Percentiles rank a stretch among this genome's conserved stretches.
phyloP scores from a whole-genome alignment of 2,113 vertebrate species.

The Zonotrichia leucophrys region DNA sequence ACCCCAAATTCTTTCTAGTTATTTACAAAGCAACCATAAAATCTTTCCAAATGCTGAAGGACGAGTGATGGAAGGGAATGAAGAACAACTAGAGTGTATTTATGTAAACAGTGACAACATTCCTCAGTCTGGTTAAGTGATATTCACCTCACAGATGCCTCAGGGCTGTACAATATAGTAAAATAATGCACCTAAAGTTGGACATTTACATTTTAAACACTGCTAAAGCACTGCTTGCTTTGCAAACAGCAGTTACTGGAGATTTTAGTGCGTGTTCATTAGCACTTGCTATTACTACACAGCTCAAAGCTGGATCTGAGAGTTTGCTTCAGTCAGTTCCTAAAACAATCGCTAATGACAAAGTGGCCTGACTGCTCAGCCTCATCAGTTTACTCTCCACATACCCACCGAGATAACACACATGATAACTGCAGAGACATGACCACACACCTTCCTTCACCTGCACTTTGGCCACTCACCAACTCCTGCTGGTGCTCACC shows the following conservation, averaged over 20 bases:
- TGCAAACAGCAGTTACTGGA: not conserved
- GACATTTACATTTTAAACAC: not conserved
- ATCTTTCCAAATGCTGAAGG: not conserved
- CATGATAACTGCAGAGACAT: not conserved
- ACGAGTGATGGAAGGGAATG: not conserved
- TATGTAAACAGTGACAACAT: not conserved
- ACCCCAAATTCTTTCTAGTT: not conserved
- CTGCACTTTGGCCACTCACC: constrained; percentile 24
- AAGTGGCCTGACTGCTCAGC: not conserved
- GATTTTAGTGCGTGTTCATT: not conserved
- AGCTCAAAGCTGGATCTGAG: not conserved
- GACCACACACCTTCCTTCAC: not conserved
- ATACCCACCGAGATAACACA: not conserved
- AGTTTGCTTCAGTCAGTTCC: not conserved
- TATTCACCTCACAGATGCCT: not conserved
- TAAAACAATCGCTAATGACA: not conserved
- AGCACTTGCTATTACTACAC: not conserved
- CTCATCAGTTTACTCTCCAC: not conserved
- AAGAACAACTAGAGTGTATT: rapidly evolving
- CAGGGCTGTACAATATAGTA: not conserved
- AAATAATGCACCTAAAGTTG: rapidly evolving
- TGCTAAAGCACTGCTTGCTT: not conserved
- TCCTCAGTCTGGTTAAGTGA: not conserved
- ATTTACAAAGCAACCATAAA: not conserved
- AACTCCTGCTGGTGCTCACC: not conserved